Evolutionary conservation across 2,888 invertebrate genomes (phyloP), one percentile per base, ranked within the genome.

Genomic region (Drosophila putrida): DNA sequence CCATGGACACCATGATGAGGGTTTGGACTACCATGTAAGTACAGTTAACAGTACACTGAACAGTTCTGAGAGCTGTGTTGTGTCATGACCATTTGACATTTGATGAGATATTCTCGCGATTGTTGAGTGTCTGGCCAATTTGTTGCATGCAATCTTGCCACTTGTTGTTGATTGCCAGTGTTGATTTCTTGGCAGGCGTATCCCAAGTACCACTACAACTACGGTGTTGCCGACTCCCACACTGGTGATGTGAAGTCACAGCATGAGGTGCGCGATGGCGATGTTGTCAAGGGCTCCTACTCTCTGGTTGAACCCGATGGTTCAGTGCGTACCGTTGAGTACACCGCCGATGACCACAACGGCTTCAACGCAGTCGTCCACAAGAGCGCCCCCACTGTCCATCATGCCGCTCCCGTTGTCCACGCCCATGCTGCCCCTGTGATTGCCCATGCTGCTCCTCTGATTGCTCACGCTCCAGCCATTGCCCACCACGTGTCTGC

Each of bases 211-310:
- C 91, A 92, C 72, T 93, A 92, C 91, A 93, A 93, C 84, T 93
- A 93, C 61, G 92, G 92, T 69, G 92, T 93, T 38, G 90, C 92
- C 67, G 92, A 93, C 75, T 89, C 91, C 50, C 91, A 91, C 73
- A 93, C 92, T 65, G 92, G 92, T 20, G 92, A 93, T 85, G 92
- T 93, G 39, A 93, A 93, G 84, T 92, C 92, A 5, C 92, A 93
- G 87, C 92, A 92, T 67, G 92, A 93, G 86, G 92, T 92, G 55
- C 93, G 92, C 70, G 92, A 93, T 70, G 92, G 92, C 61, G 92
- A 93, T 90, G 92, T 93, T 47, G 92, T 93, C 50, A 93, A 93
- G 90, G 93, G 93, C 80, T 93, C 93, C 71, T 93, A 93, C 90
- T 93, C 93, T 43, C 88, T 93, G 75, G 93, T 93, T 49, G 93